Percentiles rank a stretch among this genome's conserved stretches.
Conservation (phyloP, 1,140 invertebrate genomes). For the Chymomyza costata region DNA sequence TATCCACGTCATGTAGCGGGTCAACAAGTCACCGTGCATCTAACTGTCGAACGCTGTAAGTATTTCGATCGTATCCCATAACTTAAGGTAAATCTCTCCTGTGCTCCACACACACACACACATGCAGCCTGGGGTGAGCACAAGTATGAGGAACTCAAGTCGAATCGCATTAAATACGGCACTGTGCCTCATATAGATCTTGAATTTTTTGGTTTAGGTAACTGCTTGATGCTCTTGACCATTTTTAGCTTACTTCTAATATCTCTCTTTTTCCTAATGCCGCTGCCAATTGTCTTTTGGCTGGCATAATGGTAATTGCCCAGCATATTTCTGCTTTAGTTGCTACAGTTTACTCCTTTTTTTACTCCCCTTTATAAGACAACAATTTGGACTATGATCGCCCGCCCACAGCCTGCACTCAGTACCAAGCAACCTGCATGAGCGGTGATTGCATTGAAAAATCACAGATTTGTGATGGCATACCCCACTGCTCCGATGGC, state of each 20-base stretch:
- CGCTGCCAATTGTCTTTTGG: too few relatives aligned
- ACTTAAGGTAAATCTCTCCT: not conserved
- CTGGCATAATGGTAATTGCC: slow-evolving; percentile 2
- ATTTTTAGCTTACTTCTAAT: slow-evolving; percentile 1
- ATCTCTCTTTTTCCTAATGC: not conserved
- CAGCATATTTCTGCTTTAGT: not conserved
- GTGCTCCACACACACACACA: slow-evolving; percentile 12
- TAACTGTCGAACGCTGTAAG: slow-evolving; percentile 86
- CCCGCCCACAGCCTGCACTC: slow-evolving; percentile 80
- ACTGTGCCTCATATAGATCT: slow-evolving; percentile 72
- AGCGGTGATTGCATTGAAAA: slow-evolving; percentile 94
- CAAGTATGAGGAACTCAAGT: slow-evolving; percentile 58
- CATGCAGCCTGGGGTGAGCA: slow-evolving; percentile 75
- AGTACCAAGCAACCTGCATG: slow-evolving; percentile 90
- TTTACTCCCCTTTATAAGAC: slow-evolving; percentile 58
- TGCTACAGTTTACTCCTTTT: too few relatives aligned
- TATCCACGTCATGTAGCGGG: slow-evolving; percentile 77
- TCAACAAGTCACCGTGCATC: slow-evolving; percentile 79
- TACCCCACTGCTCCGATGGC: slow-evolving; percentile 87
- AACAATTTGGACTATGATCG: slow-evolving; percentile 68
- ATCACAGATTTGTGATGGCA: slow-evolving; percentile 87
- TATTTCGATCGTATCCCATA: slow-evolving; percentile 32
- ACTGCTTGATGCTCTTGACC: not conserved
- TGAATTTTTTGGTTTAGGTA: slow-evolving; percentile 75
- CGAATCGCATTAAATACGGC: slow-evolving; percentile 67